phyloP scores from a whole-genome alignment of 2,888 invertebrate genomes.

The Drosophila borborema region DNA sequence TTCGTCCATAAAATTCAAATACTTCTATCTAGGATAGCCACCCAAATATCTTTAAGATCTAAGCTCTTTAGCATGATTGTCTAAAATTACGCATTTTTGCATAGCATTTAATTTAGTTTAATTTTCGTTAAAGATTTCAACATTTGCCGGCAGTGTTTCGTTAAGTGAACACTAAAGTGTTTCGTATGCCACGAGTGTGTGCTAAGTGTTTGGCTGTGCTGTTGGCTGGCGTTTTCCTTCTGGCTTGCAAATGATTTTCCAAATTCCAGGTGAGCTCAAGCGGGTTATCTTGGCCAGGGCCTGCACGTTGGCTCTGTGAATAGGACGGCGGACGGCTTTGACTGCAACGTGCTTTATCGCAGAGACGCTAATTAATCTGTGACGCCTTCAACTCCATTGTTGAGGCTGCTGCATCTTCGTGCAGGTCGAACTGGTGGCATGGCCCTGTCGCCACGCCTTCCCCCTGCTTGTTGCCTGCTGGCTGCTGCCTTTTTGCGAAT shows the following conservation, averaged over 20 bases:
- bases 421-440: slow-evolving; percentile 47
- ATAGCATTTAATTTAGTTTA: not conserved
- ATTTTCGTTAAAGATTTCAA: not conserved
- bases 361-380: slow-evolving; percentile 75
- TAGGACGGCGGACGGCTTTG: slow-evolving; percentile 15
- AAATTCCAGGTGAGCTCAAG: slow-evolving; percentile 27
- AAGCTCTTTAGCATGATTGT: not conserved
- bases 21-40: not conserved
- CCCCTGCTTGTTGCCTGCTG: not conserved
- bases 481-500: slow-evolving; percentile 17
- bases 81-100: not conserved
- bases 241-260: slow-evolving; percentile 11
- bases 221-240: slow-evolving; percentile 4
- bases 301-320: slow-evolving; percentile 4
- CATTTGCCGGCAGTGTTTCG: slow-evolving; percentile 11
- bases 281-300: slow-evolving; percentile 31
- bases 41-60: not conserved
- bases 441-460: slow-evolving; percentile 15
- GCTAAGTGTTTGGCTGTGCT: slow-evolving; percentile 16
- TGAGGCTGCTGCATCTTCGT: slow-evolving; percentile 64
- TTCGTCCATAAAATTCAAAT: not conserved
- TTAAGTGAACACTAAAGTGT: slow-evolving; percentile 1
- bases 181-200: slow-evolving; percentile 1
- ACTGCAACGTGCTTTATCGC: slow-evolving; percentile 72
- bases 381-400: slow-evolving; percentile 65